Evolutionary conservation across 92 coral and sea anemone species (phyloP).

Genomic region (Ricordea florida): DNA sequence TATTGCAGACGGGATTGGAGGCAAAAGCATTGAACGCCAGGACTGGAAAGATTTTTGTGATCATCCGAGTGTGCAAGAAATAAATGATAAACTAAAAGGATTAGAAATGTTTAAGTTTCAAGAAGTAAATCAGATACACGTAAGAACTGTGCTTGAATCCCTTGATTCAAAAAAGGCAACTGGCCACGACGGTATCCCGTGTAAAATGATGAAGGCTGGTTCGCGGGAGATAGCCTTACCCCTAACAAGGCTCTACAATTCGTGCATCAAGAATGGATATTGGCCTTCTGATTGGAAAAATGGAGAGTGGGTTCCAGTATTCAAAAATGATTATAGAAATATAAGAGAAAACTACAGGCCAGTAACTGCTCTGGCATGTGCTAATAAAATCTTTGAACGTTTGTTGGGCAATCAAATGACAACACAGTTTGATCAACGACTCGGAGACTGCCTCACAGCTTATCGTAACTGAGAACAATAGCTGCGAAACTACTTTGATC

Average conservation of each 20-base stretch:
- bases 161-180: slow-evolving; percentile 15
- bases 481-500: slow-evolving; percentile 33
- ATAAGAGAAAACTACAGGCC: slow-evolving; percentile 41
- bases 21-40: background rate
- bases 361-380: slow-evolving; percentile 2
- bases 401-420: background rate
- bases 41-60: slow-evolving; percentile 11
- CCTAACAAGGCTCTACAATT: slow-evolving; percentile 27
- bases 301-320: slow-evolving; percentile 25
- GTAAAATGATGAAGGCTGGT: slow-evolving; percentile 42
- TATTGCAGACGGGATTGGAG: background rate
- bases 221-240: slow-evolving; percentile 19
- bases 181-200: slow-evolving; percentile 32
- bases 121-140: slow-evolving; percentile 14
- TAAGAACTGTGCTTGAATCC: background rate
- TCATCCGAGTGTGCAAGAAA: slow-evolving; percentile 41
- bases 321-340: slow-evolving; percentile 2
- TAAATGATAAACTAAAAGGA: background rate
- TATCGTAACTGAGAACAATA: slow-evolving; percentile 9
- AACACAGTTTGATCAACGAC: background rate
- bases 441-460: slow-evolving; percentile 4
- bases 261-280: slow-evolving; percentile 9
- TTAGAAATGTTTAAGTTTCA: background rate
- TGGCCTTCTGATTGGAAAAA: slow-evolving; percentile 31
- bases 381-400: slow-evolving; percentile 12